A percentile compares a stretch with the other conserved stretches of the same genome.
phyloP scores from a whole-genome alignment of 2,888 invertebrate genomes.

The Drosophila nigricruria region DNA sequence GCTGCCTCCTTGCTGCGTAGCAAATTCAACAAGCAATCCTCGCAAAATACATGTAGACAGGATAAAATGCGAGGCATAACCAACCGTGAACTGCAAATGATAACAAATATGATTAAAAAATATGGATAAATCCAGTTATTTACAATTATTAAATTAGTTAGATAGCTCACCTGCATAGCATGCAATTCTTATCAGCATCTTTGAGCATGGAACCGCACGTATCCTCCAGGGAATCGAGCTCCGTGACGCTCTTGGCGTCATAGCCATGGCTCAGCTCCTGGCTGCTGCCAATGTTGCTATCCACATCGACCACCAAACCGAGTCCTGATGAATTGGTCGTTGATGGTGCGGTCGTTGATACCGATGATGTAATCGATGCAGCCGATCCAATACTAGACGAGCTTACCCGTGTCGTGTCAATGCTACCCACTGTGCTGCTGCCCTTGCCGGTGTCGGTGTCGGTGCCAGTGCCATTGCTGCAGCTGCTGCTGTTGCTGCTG shows the following conservation, averaged over 20 bases:
- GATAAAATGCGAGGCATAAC: constrained; percentile 94
- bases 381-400: constrained; percentile 66
- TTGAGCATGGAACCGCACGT: constrained; percentile 75
- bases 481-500: constrained; percentile 47
- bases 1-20: constrained; percentile 88
- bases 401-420: constrained; percentile 64
- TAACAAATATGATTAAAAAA: not conserved
- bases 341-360: constrained; percentile 48
- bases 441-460: constrained; percentile 69
- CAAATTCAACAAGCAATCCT: constrained; percentile 94
- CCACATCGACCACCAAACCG: constrained; percentile 77
- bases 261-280: constrained; percentile 73
- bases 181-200: constrained; percentile 87
- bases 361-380: constrained; percentile 59
- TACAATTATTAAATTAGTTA: not conserved
- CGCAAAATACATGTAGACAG: constrained; percentile 98
- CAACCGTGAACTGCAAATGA: constrained; percentile 88
- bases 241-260: constrained; percentile 79
- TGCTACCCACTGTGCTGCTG: constrained; percentile 61
- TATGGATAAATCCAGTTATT: not conserved
- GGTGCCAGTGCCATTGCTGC: constrained; percentile 56
- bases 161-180: constrained; percentile 88
- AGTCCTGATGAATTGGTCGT: constrained; percentile 56
- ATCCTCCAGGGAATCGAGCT: constrained; percentile 85
- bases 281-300: constrained; percentile 59